A percentile compares a stretch with the other conserved stretches of the same genome.
Evolutionary conservation across 2,113 vertebrate species (phyloP).

Genomic region (Archilochus colubris): DNA sequence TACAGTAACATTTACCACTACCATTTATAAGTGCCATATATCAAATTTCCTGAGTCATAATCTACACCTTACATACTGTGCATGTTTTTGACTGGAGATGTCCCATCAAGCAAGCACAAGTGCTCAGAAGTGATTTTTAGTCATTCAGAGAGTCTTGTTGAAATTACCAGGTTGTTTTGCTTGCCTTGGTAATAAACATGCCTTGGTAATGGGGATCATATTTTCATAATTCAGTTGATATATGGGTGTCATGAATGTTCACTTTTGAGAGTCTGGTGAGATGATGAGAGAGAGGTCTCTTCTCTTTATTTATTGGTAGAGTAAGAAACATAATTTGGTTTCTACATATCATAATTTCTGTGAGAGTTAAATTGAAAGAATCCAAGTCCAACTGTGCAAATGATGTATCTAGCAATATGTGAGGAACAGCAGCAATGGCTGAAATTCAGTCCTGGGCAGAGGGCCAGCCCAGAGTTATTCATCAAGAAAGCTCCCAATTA

Average conservation of each 20-base stretch:
- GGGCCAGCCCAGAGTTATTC: constrained; percentile 34
- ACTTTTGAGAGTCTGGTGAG: not conserved
- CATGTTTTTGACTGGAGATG: not conserved
- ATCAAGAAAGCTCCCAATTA: constrained; percentile 36
- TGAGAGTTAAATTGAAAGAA: constrained; percentile 25
- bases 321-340: not conserved
- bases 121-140: not conserved
- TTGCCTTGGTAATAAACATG: not conserved
- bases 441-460: constrained; percentile 49
- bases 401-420: constrained; percentile 22
- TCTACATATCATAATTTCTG: constrained; percentile 18
- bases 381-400: constrained; percentile 21
- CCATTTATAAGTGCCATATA: not conserved
- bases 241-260: not conserved
- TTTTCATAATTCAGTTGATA: not conserved
- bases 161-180: not conserved
- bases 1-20: not conserved
- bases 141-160: not conserved
- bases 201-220: not conserved
- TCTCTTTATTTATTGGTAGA: not conserved
- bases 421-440: constrained; percentile 32
- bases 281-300: not conserved
- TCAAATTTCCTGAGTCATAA: not conserved
- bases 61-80: not conserved
- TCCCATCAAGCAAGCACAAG: not conserved